Evolutionary conservation across 2,797 vertebrate species (phyloP).

Genomic region (Diplodus puntazzo): DNA sequence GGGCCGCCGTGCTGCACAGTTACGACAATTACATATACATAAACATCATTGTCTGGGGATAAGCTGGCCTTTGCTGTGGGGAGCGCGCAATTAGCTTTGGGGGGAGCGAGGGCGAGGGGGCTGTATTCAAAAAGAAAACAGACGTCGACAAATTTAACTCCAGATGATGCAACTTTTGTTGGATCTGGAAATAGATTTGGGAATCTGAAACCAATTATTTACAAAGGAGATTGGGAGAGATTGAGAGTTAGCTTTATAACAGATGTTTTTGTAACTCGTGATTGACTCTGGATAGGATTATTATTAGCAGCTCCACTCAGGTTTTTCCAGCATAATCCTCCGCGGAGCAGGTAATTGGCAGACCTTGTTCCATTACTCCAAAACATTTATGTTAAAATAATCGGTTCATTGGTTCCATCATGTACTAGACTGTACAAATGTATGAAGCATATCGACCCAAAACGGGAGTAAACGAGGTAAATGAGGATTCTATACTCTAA

Average conservation of each 20-base stretch:
- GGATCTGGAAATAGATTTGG: constrained; percentile 73
- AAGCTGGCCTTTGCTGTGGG: constrained; percentile 65
- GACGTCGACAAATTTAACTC: constrained; percentile 67
- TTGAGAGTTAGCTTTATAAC: constrained; percentile 67
- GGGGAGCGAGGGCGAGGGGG: constrained; percentile 54
- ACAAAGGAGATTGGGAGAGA: constrained; percentile 70
- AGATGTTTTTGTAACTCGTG: constrained; percentile 77
- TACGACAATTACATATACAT: constrained; percentile 66
- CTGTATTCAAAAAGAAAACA: constrained; percentile 71
- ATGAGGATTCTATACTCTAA: constrained; percentile 8
- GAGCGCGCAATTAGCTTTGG: constrained; percentile 63
- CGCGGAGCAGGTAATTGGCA: constrained; percentile 66
- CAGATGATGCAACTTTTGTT: constrained; percentile 72
- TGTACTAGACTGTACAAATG: constrained; percentile 35
- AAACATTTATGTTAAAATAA: constrained; percentile 60
- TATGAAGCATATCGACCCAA: constrained; percentile 18
- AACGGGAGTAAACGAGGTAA: background rate
- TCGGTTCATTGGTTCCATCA: constrained; percentile 40
- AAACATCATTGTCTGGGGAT: constrained; percentile 73
- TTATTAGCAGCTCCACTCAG: constrained; percentile 70
- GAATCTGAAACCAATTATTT: constrained; percentile 80
- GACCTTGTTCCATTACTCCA: constrained; percentile 44
- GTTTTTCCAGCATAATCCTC: constrained; percentile 62
- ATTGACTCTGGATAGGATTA: constrained; percentile 71
- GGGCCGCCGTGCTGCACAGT: constrained; percentile 49